Conservation (phyloP, 2,113 vertebrate species). For the Pholis gunnellus region DNA sequence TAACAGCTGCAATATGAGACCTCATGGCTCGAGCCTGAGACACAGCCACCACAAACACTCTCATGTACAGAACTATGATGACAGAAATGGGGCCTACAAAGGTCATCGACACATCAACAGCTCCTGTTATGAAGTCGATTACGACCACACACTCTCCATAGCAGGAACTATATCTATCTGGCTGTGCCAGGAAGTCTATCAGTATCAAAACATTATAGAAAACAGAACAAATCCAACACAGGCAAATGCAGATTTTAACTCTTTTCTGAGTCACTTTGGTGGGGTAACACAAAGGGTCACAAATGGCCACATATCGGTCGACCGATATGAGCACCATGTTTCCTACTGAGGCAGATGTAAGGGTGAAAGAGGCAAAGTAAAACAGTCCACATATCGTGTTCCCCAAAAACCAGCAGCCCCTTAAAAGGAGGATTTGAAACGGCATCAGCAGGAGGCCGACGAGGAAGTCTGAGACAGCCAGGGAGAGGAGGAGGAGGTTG, state of each 20-base stretch:
- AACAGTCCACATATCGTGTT: conserved; percentile 45
- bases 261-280: conserved; percentile 7
- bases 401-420: conserved; percentile 61
- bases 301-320: conserved; percentile 64
- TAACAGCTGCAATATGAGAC: neutral
- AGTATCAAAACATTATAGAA: neutral
- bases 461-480: conserved; percentile 61
- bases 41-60: neutral
- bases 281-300: conserved; percentile 47
- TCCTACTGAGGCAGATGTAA: conserved; percentile 56
- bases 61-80: neutral
- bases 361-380: conserved; percentile 38
- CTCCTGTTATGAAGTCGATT: neutral
- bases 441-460: conserved; percentile 70
- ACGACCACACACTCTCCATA: conserved; percentile 1
- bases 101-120: neutral
- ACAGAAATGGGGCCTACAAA: neutral
- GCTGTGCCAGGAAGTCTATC: neutral
- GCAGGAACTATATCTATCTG: neutral
- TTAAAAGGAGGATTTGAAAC: conserved; percentile 23
- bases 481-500: conserved; percentile 37
- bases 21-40: conserved; percentile 10
- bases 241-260: neutral
- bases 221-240: conserved; percentile 1
- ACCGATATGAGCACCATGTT: conserved; percentile 69